phyloP scores from a whole-genome alignment of 1,140 invertebrate species.

The Tetramorium simillimum region DNA sequence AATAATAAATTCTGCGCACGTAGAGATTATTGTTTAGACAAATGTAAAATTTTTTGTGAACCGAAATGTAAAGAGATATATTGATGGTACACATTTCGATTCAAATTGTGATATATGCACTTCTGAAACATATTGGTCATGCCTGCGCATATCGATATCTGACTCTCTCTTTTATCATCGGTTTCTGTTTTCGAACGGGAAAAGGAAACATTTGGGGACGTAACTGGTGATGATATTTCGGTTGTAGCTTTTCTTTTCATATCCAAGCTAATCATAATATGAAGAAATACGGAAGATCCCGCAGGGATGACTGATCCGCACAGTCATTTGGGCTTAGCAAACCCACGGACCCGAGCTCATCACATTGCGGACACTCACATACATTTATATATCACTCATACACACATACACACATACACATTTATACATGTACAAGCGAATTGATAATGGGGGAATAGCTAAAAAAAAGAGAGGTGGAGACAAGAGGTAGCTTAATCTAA shows the following conservation, averaged over 20 bases:
- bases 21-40: background rate
- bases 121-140: background rate
- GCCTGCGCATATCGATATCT: background rate
- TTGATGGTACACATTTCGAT: background rate
- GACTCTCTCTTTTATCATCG: background rate
- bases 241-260: background rate
- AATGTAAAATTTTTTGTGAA: background rate
- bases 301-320: background rate
- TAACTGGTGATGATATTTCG: background rate
- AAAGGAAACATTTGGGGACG: background rate
- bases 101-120: background rate
- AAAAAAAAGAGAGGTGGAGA: background rate
- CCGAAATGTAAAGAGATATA: background rate
- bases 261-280: background rate
- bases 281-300: background rate
- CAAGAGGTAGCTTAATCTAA: background rate
- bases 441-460: background rate
- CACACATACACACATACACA: background rate
- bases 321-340: background rate
- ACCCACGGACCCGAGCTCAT: background rate
- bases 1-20: background rate
- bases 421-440: background rate
- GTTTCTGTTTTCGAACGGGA: background rate
- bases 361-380: background rate
- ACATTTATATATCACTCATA: background rate